Evolutionary conservation across 1,140 invertebrate genomes (phyloP), one percentile per base, ranked within the genome.

Genomic region (Papilio xuthus): DNA sequence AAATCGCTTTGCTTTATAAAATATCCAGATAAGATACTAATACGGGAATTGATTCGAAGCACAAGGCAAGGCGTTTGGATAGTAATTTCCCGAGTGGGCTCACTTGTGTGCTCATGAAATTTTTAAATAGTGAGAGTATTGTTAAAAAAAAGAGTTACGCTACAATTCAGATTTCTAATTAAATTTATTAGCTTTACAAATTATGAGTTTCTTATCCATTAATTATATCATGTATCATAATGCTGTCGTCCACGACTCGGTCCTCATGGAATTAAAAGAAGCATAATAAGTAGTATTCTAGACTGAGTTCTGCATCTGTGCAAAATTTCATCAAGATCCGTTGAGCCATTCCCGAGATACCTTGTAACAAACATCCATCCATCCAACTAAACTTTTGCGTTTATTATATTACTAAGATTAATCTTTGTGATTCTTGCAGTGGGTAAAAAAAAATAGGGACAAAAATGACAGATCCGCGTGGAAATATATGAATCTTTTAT

Each of bases 401-500:
- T n/a, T n/a, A n/a, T n/a, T n/a, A n/a, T n/a, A n/a, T 32, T 32
- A 3, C 2, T 20, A 20, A 53, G n/a, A 53, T 53, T 8, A 53
- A 18, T n/a, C 4, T n/a, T 63, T 63, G 23, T 28, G 23, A 63
- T 63, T 63, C 4, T 50, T 18, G 47, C 18, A 18, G 50, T 63
- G 13, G 23, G 23, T 63, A 23, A 63, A 63, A 63, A 63, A 63
- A 63, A 26, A 26, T 23, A 63, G 26, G 63, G 20, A 76, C 63
- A 76, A 37, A 76, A 60, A 92, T 92, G 91, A 91, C 90, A 88
- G 91, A 90, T 92, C 89, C 89, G 85, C 87, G 91, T 91, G 89
- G 50, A 92, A 90, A 93, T 92, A 92, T 93, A 88, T 92, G 91
- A 90, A 89, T 90, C 91, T 92, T 92, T 92, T 92, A 88, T 93